phyloP scores from a whole-genome alignment of 2,113 vertebrate species.

The Dromiciops gliroides region DNA sequence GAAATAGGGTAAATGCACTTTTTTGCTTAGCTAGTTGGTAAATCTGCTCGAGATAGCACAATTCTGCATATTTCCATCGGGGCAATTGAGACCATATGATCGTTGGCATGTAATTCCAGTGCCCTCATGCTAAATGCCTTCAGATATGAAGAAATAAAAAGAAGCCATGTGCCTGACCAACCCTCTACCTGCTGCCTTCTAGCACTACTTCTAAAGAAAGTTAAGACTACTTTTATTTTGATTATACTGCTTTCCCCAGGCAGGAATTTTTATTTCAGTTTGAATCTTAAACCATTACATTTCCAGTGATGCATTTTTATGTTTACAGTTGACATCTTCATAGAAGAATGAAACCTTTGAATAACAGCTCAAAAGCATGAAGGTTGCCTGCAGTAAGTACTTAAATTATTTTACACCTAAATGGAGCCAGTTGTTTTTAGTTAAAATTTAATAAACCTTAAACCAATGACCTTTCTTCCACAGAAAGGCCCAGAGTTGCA shows the following conservation, averaged over 20 bases:
- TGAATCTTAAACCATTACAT: slow-evolving; percentile 85
- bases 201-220: slow-evolving; percentile 61
- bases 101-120: neutral
- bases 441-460: slow-evolving; percentile 88
- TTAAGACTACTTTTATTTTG: slow-evolving; percentile 80
- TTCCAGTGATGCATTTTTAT: slow-evolving; percentile 88
- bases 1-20: slow-evolving; percentile 12
- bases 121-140: neutral
- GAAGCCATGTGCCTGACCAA: slow-evolving; percentile 31
- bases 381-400: slow-evolving; percentile 84
- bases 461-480: slow-evolving; percentile 85
- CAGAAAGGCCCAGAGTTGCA: slow-evolving; percentile 78
- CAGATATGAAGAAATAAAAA: neutral
- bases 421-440: slow-evolving; percentile 85
- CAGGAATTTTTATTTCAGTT: slow-evolving; percentile 86
- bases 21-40: slow-evolving; percentile 48
- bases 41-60: slow-evolving; percentile 63
- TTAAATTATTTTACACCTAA: slow-evolving; percentile 87
- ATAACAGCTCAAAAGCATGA: slow-evolving; percentile 83
- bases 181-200: slow-evolving; percentile 60
- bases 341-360: slow-evolving; percentile 84
- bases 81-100: slow-evolving; percentile 9
- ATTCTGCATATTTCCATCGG: fast-evolving
- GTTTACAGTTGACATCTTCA: slow-evolving; percentile 88
- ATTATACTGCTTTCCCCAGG: slow-evolving; percentile 84